Base-by-base conservation (phyloP, 2,113 vertebrate species). In the Nycticorax nycticorax region DNA sequence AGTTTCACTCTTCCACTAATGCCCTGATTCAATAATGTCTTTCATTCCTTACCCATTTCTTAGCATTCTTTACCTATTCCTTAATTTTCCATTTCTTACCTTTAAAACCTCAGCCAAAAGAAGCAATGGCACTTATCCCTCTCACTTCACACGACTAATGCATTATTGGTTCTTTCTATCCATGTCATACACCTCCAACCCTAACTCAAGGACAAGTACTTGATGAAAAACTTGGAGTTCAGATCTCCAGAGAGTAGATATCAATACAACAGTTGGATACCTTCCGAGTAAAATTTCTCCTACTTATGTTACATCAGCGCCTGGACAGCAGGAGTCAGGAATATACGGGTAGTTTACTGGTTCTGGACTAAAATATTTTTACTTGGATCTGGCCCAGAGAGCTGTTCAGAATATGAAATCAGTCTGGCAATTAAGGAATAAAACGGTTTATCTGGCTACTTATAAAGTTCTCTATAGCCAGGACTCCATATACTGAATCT, bases 311-410 rank as follows among this genome's bases (percentile, higher is more conserved):
- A 35, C 14, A 18, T 35, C 4, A 39, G 4, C 56, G 18, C 11
- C 24, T 67, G 22, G 24, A 52, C 16, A 74, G 18, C 71, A 5
- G 8, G 7, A 80, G 27, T 56, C 33, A 71, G 24, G 24, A 48
- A 66, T 66, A 32, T 6, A 28, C 0, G 2, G 1, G 6, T 43
- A n/a, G 27, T 43, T 63, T 63, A 21, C 4, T 37, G 26, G 4
- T 77, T 91, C 30, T 72, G 10, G 20, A 50, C 14, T 48, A 7
- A 67, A 50, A 73, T 45, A 50, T 32, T 78, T 71, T 83, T 23
- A 48, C 12, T 26, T 55, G 15, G 10, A 45, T 53, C 15, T 53
- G 22, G 18, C 12, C 8, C 23, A 59, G 35, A 59, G 5, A 62
- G 32, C 37, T 81, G 45, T 71, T 81, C 20, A 67, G 28, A 81